These are phyloP conservation scores for Muraenolepis orangiensis DNA, from an alignment of 2,797 vertebrate genomes.

Conservation along the genomic window DNA sequence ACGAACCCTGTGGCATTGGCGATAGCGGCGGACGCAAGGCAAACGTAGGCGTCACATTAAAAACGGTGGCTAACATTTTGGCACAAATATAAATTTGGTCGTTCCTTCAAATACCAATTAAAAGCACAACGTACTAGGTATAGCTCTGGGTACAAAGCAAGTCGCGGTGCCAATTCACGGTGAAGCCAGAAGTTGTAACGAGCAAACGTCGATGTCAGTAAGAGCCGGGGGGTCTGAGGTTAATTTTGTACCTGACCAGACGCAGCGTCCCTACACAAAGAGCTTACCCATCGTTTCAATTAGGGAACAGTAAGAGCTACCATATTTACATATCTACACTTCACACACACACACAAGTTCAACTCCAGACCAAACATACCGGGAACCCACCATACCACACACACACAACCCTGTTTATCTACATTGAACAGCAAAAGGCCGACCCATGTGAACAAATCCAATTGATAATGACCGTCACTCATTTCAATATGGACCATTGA, in stretches of 20 bases:
- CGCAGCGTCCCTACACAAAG: constrained; percentile 15
- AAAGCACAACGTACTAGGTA: not conserved
- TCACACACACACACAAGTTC: not conserved
- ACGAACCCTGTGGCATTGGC: no score
- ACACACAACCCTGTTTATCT: constrained; percentile 7
- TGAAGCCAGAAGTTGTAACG: constrained; percentile 16
- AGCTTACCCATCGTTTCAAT: not conserved
- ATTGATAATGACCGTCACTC: constrained; percentile 19
- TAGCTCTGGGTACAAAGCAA: constrained; percentile 1
- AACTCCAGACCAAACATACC: not conserved
- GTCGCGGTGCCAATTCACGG: not conserved
- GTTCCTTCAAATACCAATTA: not conserved
- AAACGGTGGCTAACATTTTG: not conserved
- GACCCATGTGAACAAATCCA: not conserved
- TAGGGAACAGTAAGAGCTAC: constrained; percentile 28
- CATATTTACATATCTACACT: constrained; percentile 6
- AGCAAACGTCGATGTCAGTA: not conserved
- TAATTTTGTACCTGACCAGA: constrained; percentile 18
- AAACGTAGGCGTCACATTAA: not conserved
- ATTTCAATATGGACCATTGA: constrained; percentile 14
- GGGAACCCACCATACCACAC: not conserved
- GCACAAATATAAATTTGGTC: not conserved
- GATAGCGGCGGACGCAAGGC: not conserved
- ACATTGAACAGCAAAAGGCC: constrained; percentile 26
- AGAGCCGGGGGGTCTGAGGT: not conserved